Base-by-base conservation (phyloP, 2,113 vertebrate genomes). In the Bettongia penicillata region DNA sequence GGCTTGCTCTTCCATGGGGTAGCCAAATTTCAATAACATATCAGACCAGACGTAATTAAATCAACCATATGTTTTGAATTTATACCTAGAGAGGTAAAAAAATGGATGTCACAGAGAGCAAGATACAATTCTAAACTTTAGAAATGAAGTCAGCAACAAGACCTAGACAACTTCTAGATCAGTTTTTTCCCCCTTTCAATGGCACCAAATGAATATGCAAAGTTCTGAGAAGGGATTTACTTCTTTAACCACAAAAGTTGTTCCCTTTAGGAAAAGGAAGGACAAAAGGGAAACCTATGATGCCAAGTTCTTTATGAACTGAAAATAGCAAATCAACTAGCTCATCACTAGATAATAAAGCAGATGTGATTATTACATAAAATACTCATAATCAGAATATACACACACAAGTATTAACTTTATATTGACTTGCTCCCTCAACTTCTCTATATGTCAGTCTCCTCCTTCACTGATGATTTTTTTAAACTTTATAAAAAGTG, bases 381-480 rank as follows among this genome's bases (percentile, higher is more conserved):
- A 1, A 26, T 84, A 89, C 91, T 43, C n/a, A 14, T 57, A 31
- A 77, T 77, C 68, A n/a, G 37, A 77, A 77, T 19, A 77, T 22
- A 7, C 37, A 55, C 37, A 55, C 89, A 92, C 24, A 91, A 90
- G 49, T 19, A 53, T 10, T 24, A 28, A 61, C 57, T 68, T 68
- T 84, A 91, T 95, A 91, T 14, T 61, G 93, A 9, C 2, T 24
- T 57, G n/a, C 8, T 93, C 43, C 84, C 94, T 22, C 26, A 9
- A 91, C 52, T 95, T 55, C 51, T 91, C 26, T 95, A 55, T 94
- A 93, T 8, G 90, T 90, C 91, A 93, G 51, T 90, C 28, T 89
- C 19, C 94, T 28, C 53, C 90, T 93, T 28, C 19, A 55, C 89
- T 49, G 19, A 52, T 19, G 52, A 68, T n/a, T 77, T 77, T 77